Evolutionary conservation across 2,113 vertebrate genomes (phyloP), one percentile per base, ranked within the genome.

Genomic region (Motacilla tschutschensis): DNA sequence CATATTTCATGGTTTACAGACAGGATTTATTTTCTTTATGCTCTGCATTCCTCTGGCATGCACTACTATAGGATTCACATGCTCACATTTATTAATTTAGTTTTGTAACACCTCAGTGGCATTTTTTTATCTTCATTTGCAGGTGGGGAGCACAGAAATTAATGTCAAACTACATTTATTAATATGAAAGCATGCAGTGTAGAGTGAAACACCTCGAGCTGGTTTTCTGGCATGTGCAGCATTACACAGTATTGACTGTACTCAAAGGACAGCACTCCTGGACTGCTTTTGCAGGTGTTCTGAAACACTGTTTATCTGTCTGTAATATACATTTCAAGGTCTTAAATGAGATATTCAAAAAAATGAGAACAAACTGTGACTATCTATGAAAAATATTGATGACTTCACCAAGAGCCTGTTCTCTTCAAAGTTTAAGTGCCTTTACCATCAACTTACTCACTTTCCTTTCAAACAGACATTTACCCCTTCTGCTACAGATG

Each of bases 11-110:
- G 44, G 48, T 79, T 93, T 92, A 90, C 38, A 71, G 76, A 70
- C 25, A 74, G 69, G 86, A 89, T 89, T 89, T 77, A 60, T 93
- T 83, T 90, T 79, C 75, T 69, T 83, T 73, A 73, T 86, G 76
- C 40, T 63, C 16, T 71, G 79, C 64, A 83, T 90, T 94, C 79
- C 87, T 90, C 76, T 87, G 67, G 79, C 89, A 87, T 1, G 2
- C 41, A 48, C 22, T 63, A 55, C 40, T 65, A 63, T 10, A 46
- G 66, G 36, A 90, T 82, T 73, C 26, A 16, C 41, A 75, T 25
- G 29, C 46, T 88, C 62, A 50, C 35, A 44, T 75, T 85, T 70
- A 65, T 66, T 87, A 60, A 79, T 77, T 78, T 62, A 76, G 53
- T 82, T 94, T 90, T 91, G 84, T 24, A 69, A 65, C 75, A 90